A percentile compares a stretch with the other conserved stretches of the same genome.
Evolutionary conservation across 2,888 invertebrate genomes (phyloP).

Genomic region (Proisotoma minuta): DNA sequence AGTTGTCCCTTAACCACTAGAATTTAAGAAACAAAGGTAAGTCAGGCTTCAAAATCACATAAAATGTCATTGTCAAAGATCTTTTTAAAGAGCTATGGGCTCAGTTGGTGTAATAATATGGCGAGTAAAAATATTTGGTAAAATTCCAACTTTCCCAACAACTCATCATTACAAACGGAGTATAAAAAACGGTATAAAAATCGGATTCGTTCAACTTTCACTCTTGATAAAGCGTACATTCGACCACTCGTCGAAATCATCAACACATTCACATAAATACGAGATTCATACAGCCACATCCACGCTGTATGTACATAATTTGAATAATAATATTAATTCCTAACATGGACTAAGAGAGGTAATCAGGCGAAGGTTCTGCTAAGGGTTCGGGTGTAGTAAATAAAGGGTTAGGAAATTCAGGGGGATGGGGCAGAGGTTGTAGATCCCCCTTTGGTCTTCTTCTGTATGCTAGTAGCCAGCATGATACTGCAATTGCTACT

Average conservation of each 20-base stretch:
- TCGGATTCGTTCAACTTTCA: neutral
- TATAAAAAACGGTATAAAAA: no score
- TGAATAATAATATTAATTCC: neutral
- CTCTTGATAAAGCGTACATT: neutral
- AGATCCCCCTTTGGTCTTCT: constrained; percentile 76
- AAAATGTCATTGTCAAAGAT: constrained; percentile 11
- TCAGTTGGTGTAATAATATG: neutral
- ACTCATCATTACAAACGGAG: neutral
- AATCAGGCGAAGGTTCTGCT: constrained; percentile 77
- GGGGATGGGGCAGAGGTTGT: constrained; percentile 90
- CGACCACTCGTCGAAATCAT: neutral
- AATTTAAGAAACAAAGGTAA: constrained; percentile 2
- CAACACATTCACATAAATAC: no score
- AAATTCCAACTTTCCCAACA: neutral
- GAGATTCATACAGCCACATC: no score
- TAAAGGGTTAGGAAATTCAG: constrained; percentile 90
- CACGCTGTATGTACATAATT: neutral
- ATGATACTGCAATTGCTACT: constrained; percentile 88
- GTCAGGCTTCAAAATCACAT: constrained; percentile 13
- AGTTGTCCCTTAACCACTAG: neutral
- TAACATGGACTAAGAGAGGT: constrained; percentile 53
- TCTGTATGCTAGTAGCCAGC: constrained; percentile 91
- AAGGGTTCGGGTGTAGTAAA: constrained; percentile 77
- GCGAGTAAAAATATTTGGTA: neutral
- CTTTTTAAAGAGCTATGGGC: neutral